phyloP scores from a whole-genome alignment of 2,888 invertebrate genomes.

The Argynnis bischoffii region DNA sequence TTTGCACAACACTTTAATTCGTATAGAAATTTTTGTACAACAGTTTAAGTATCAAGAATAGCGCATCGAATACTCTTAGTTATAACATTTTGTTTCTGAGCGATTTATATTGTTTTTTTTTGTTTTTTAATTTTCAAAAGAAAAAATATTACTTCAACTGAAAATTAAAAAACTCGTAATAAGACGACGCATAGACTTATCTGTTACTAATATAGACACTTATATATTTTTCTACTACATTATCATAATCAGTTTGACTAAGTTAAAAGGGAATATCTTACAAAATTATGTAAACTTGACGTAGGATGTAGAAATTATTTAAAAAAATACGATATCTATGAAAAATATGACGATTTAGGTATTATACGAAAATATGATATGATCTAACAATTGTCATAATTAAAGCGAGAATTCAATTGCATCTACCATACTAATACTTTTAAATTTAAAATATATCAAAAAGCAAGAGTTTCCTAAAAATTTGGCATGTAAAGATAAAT shows the following conservation, averaged over 20 bases:
- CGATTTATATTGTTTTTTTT: background rate
- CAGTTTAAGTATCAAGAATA: conserved; percentile 78
- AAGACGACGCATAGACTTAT: conserved; percentile 1
- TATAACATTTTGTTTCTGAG: conserved; percentile 7
- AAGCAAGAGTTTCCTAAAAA: conserved; percentile 31
- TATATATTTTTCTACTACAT: conserved; percentile 3
- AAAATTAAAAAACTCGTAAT: background rate
- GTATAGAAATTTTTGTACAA: conserved; percentile 71
- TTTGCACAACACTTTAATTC: conserved; percentile 47
- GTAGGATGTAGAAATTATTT: conserved; percentile 18
- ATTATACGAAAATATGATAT: conserved; percentile 15
- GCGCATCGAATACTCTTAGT: conserved; percentile 29
- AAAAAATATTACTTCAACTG: background rate
- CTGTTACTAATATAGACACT: conserved; percentile 6
- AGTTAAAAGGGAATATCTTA: background rate
- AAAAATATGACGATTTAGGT: background rate
- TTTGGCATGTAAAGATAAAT: conserved; percentile 37
- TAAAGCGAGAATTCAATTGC: conserved; percentile 21
- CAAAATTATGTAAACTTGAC: background rate
- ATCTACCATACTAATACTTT: conserved; percentile 30
- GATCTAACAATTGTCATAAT: conserved; percentile 21
- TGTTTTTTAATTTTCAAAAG: too few relatives aligned
- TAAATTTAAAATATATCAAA: conserved; percentile 24
- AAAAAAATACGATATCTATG: conserved; percentile 13
- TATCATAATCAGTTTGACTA: background rate